Conservation (phyloP, 2,888 invertebrate species). For the Meteorus colon region DNA sequence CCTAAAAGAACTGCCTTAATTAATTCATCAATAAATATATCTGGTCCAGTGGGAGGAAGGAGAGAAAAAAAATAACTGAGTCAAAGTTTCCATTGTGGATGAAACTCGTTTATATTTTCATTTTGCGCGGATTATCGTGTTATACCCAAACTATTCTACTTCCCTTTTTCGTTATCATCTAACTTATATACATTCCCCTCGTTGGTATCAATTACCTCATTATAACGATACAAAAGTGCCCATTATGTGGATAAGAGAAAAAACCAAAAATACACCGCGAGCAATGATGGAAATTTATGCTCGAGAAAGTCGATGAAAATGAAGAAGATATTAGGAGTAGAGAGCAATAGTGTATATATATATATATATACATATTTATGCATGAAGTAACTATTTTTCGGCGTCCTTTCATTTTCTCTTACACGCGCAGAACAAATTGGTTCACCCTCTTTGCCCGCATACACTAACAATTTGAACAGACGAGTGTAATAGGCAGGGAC, state of each 20-base stretch:
- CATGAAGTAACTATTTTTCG: conserved; percentile 12
- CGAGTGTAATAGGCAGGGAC: conserved; percentile 52
- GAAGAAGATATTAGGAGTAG: conserved; percentile 21
- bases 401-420: conserved; percentile 24
- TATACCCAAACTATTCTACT: not conserved
- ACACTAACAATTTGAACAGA: conserved; percentile 28
- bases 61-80: not conserved
- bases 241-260: not conserved
- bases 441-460: conserved; percentile 7
- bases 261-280: not conserved
- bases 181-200: conserved; percentile 1
- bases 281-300: not conserved
- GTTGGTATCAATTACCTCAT: conserved; percentile 12
- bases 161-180: not conserved
- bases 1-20: not conserved
- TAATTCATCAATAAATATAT: not conserved
- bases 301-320: not conserved
- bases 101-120: conserved; percentile 12
- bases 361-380: not conserved
- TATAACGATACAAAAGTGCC: not conserved
- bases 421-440: conserved; percentile 25
- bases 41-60: not conserved
- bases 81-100: not conserved
- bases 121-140: conserved; percentile 2
- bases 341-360: not conserved